Percentiles rank a stretch among this genome's conserved stretches.
Conservation (phyloP, 2,113 vertebrate species). For the Ondatra zibethicus region DNA sequence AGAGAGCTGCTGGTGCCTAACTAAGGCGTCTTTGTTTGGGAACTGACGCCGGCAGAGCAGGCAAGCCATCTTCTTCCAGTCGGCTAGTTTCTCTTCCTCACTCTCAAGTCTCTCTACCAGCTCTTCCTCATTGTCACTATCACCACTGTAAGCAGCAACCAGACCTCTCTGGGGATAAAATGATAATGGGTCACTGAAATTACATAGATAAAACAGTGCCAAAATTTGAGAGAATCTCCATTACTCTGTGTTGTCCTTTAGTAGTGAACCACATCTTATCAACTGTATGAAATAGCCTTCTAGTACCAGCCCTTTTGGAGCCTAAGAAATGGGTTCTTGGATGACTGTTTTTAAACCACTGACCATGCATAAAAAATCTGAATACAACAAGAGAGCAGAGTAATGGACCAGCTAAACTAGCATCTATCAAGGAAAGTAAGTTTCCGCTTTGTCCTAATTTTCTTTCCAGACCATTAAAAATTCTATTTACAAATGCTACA, state of each 20-base stretch:
- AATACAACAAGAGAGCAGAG: neutral
- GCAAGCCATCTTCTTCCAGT: constrained; percentile 98
- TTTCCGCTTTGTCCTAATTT: neutral
- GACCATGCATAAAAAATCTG: neutral
- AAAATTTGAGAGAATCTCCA: neutral
- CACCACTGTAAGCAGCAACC: constrained; percentile 98
- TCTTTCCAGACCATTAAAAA: constrained; percentile 44
- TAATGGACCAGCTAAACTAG: neutral
- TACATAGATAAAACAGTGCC: neutral
- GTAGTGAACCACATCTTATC: neutral
- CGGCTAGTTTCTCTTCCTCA: constrained; percentile 93
- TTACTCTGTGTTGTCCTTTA: neutral
- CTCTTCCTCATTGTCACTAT: constrained; percentile 97
- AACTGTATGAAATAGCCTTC: neutral
- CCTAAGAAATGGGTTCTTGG: neutral
- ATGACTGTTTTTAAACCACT: constrained; percentile 26
- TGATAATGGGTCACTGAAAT: neutral
- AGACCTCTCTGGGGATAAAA: constrained; percentile 90
- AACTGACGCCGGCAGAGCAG: constrained; percentile 97
- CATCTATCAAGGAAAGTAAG: neutral
- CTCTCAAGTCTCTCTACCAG: constrained; percentile 90
- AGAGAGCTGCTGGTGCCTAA: constrained; percentile 97
- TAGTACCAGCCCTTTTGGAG: neutral
- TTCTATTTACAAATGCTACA: constrained; percentile 27
- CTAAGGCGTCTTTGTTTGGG: constrained; percentile 95